phyloP scores from a whole-genome alignment of 2,113 vertebrate genomes.

The Anolis carolinensis region DNA sequence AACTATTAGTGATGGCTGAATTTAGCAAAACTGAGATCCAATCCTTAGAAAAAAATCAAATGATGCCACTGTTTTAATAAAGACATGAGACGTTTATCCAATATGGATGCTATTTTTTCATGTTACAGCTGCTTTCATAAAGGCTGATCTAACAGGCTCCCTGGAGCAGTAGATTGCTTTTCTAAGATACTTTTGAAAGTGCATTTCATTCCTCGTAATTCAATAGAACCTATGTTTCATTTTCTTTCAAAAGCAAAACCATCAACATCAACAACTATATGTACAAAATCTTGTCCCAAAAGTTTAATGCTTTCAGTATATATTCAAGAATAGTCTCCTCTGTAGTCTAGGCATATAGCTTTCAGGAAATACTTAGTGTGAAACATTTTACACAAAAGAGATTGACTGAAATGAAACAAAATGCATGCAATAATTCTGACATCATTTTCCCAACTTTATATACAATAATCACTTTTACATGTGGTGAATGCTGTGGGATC shows the following conservation, averaged over 20 bases:
- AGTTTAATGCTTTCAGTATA: constrained; percentile 8
- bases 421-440: constrained; percentile 24
- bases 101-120: neutral
- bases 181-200: constrained; percentile 19
- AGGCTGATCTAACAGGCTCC: constrained; percentile 18
- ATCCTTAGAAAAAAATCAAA: neutral
- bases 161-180: constrained; percentile 28
- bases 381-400: constrained; percentile 28
- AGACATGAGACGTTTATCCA: neutral
- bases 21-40: neutral
- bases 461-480: constrained; percentile 1
- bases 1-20: neutral
- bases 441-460: neutral
- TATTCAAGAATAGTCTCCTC: constrained; percentile 30
- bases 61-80: neutral
- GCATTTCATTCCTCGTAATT: constrained; percentile 39
- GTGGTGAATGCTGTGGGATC: neutral
- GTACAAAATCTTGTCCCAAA: constrained; percentile 21
- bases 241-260: neutral
- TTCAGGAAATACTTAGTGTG: constrained; percentile 37
- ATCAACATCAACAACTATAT: neutral
- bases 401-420: constrained; percentile 47
- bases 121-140: neutral
- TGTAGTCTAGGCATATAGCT: constrained; percentile 34
- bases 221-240: constrained; percentile 16